Evolutionary conservation across 2,888 invertebrate genomes (phyloP).

Genomic region (Temnothorax unifasciatus): DNA sequence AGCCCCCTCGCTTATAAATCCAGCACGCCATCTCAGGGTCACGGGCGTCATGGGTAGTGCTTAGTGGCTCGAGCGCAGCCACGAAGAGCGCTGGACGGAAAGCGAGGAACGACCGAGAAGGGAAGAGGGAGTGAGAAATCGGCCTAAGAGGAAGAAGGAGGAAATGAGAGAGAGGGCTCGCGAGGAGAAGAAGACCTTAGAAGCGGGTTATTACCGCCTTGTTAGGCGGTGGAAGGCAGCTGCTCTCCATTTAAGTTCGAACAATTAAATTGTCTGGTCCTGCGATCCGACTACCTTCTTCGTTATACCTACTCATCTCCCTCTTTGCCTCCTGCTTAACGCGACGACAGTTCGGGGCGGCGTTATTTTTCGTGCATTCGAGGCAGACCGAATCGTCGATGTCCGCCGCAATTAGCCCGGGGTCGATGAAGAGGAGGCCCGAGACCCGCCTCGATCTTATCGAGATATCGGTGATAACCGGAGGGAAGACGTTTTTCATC

Average conservation of each 20-base stretch:
- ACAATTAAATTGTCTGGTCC: slow-evolving; percentile 85
- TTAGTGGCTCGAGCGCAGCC: slow-evolving; percentile 58
- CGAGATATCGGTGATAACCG: slow-evolving; percentile 18
- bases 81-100: slow-evolving; percentile 56
- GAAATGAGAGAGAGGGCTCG: slow-evolving; percentile 36
- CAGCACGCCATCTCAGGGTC: slow-evolving; percentile 84
- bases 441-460: slow-evolving; percentile 54
- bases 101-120: slow-evolving; percentile 50
- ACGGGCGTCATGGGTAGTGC: slow-evolving; percentile 73
- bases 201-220: slow-evolving; percentile 84
- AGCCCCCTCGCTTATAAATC: slow-evolving; percentile 84
- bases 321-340: slow-evolving; percentile 61
- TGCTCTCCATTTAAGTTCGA: slow-evolving; percentile 85
- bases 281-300: slow-evolving; percentile 65
- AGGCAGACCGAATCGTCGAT: slow-evolving; percentile 46
- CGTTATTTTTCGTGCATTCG: slow-evolving; percentile 71
- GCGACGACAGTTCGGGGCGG: slow-evolving; percentile 69
- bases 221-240: slow-evolving; percentile 83
- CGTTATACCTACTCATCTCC: slow-evolving; percentile 74
- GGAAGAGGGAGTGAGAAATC: slow-evolving; percentile 51
- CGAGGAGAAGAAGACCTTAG: slow-evolving; percentile 73
- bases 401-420: slow-evolving; percentile 65
- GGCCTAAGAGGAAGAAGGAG: slow-evolving; percentile 34
- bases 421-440: slow-evolving; percentile 1
- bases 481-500: not conserved